Percentiles rank a stretch among this genome's conserved stretches.
phyloP scores from a whole-genome alignment of 2,797 vertebrate genomes.

The Sandelia bainsii region DNA sequence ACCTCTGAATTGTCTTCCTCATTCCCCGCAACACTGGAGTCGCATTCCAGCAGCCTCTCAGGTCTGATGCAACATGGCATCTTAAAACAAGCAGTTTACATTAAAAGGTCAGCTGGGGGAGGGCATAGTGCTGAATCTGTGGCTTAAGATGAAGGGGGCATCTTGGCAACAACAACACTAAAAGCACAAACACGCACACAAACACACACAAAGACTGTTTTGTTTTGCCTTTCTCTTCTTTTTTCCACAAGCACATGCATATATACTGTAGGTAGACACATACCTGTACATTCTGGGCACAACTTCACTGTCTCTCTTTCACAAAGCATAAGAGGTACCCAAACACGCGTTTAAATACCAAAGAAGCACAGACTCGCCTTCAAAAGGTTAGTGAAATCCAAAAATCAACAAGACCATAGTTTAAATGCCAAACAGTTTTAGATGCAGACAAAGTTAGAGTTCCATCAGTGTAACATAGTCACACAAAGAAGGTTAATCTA shows the following conservation, averaged over 20 bases:
- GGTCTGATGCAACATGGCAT: slow-evolving; percentile 80
- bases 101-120: slow-evolving; percentile 79
- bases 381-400: slow-evolving; percentile 75
- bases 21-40: slow-evolving; percentile 62
- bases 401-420: slow-evolving; percentile 59
- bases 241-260: slow-evolving; percentile 5
- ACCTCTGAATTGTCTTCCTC: slow-evolving; percentile 74
- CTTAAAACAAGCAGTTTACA: slow-evolving; percentile 81
- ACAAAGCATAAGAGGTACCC: slow-evolving; percentile 43
- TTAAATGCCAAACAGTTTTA: slow-evolving; percentile 76
- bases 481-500: slow-evolving; percentile 25
- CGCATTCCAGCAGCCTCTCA: slow-evolving; percentile 51
- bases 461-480: slow-evolving; percentile 34
- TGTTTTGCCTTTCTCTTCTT: slow-evolving; percentile 34
- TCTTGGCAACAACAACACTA: slow-evolving; percentile 29
- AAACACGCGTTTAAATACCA: slow-evolving; percentile 66
- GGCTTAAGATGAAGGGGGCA: slow-evolving; percentile 54
- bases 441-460: slow-evolving; percentile 51
- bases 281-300: slow-evolving; percentile 2
- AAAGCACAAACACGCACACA: slow-evolving; percentile 26
- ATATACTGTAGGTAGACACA: slow-evolving; percentile 21
- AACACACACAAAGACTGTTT: slow-evolving; percentile 7
- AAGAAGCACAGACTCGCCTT: slow-evolving; percentile 47
- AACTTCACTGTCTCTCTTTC: slow-evolving; percentile 6
- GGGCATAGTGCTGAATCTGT: slow-evolving; percentile 53